These are phyloP conservation scores for Grantiella picta DNA, from an alignment of 2,113 vertebrate species.

Conservation along the genomic window DNA sequence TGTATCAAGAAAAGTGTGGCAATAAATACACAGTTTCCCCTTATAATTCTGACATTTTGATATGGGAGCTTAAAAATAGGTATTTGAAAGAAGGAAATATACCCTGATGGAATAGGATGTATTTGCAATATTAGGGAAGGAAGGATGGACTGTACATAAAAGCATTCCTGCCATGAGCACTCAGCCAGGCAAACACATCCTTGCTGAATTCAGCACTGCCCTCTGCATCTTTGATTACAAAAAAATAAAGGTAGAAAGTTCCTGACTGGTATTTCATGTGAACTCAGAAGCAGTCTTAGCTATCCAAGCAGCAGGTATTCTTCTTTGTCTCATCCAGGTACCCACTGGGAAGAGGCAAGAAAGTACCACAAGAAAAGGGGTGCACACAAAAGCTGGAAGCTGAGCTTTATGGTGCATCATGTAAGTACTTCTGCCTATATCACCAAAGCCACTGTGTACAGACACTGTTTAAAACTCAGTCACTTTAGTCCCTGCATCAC, in stretches of 20 bases:
- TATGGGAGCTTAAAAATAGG: not conserved
- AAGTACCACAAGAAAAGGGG: not conserved
- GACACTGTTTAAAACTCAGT: not conserved
- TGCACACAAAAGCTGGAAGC: not conserved
- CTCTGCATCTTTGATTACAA: not conserved
- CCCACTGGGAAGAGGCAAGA: not conserved
- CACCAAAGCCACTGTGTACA: not conserved
- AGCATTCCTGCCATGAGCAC: not conserved
- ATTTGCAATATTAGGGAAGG: not conserved
- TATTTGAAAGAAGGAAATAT: not conserved
- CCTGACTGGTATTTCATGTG: not conserved
- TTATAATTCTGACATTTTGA: not conserved
- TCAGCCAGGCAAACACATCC: not conserved
- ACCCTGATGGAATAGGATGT: not conserved
- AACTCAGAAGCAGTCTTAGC: not conserved
- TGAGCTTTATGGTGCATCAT: not conserved
- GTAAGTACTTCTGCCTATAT: not conserved
- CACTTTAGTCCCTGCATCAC: not conserved
- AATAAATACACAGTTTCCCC: not conserved
- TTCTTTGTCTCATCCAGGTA: not conserved
- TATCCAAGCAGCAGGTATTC: not conserved
- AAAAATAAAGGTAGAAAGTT: not conserved
- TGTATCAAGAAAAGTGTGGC: fast-evolving
- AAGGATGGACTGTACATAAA: not conserved
- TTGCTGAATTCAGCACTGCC: not conserved